Percentiles rank a stretch among this genome's conserved stretches.
Evolutionary conservation across 2,113 vertebrate species (phyloP).

Genomic region (Girardinichthys multiradiatus): DNA sequence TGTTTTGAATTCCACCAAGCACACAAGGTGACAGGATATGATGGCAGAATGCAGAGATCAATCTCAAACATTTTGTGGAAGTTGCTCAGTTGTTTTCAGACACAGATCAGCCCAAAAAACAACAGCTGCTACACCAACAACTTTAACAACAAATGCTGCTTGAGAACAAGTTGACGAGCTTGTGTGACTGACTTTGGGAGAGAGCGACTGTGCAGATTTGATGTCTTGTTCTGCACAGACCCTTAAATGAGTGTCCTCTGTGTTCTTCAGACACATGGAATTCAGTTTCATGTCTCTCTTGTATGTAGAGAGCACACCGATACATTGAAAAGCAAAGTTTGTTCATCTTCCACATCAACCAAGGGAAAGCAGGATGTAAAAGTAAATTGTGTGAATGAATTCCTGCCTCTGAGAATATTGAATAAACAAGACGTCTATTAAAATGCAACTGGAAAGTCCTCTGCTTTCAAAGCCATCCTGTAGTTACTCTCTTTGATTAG

Average conservation of each 20-base stretch:
- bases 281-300: slow-evolving; percentile 67
- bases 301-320: slow-evolving; percentile 13
- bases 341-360: slow-evolving; percentile 48
- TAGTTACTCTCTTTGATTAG: slow-evolving; percentile 79
- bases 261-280: slow-evolving; percentile 44
- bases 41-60: slow-evolving; percentile 68
- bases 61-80: slow-evolving; percentile 67
- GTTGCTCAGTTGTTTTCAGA: slow-evolving; percentile 49
- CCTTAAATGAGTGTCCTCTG: slow-evolving; percentile 60
- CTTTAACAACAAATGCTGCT: slow-evolving; percentile 51
- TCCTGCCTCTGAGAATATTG: slow-evolving; percentile 71
- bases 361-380: slow-evolving; percentile 41
- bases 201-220: slow-evolving; percentile 44
- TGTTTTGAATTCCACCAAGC: slow-evolving; percentile 71
- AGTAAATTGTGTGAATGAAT: slow-evolving; percentile 27
- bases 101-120: slow-evolving; percentile 55
- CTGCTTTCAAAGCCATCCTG: slow-evolving; percentile 67
- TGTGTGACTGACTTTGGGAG: slow-evolving; percentile 35
- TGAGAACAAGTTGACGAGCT: slow-evolving; percentile 36
- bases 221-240: slow-evolving; percentile 64
- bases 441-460: slow-evolving; percentile 64
- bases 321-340: slow-evolving; percentile 44
- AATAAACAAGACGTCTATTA: slow-evolving; percentile 71
- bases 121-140: slow-evolving; percentile 56
- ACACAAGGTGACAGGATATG: slow-evolving; percentile 55